phyloP scores from a whole-genome alignment of 2,113 vertebrate species.

The Butorides virescens region DNA sequence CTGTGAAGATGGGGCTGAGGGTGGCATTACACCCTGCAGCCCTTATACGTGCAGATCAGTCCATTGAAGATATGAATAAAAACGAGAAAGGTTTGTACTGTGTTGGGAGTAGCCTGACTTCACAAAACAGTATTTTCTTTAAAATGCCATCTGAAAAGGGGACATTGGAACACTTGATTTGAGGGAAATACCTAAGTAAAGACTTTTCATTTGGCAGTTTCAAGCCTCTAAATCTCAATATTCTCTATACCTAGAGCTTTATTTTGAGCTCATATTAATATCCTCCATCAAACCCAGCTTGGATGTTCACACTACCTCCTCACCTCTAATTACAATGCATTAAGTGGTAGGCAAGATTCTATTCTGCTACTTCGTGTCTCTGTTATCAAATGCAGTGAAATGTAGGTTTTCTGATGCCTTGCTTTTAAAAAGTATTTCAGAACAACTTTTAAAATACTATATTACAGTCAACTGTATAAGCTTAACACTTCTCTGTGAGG shows the following conservation, averaged over 20 bases:
- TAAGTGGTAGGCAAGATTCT: slow-evolving; percentile 11
- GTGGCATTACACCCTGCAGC: not conserved
- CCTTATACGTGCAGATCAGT: not conserved
- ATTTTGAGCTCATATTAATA: not conserved
- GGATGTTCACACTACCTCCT: slow-evolving; percentile 11
- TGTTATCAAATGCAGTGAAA: not conserved
- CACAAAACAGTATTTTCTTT: not conserved
- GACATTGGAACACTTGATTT: not conserved
- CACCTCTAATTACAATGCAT: slow-evolving; percentile 19
- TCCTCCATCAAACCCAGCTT: not conserved
- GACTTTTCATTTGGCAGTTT: not conserved
- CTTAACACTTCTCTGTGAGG: not conserved
- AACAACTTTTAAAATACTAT: not conserved
- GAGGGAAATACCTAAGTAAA: not conserved
- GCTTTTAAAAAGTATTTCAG: not conserved
- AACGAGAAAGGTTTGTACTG: fast-evolving
- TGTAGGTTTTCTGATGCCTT: not conserved
- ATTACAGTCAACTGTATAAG: not conserved
- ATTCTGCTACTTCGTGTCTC: not conserved
- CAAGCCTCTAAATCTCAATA: not conserved
- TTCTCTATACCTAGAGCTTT: not conserved
- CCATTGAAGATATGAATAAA: not conserved
- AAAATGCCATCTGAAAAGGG: not conserved
- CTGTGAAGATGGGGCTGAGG: not conserved
- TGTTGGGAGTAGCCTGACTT: not conserved